Evolutionary conservation across 2,888 invertebrate species (phyloP), one percentile per base, ranked within the genome.

Genomic region (Lasioglossum lativentre): DNA sequence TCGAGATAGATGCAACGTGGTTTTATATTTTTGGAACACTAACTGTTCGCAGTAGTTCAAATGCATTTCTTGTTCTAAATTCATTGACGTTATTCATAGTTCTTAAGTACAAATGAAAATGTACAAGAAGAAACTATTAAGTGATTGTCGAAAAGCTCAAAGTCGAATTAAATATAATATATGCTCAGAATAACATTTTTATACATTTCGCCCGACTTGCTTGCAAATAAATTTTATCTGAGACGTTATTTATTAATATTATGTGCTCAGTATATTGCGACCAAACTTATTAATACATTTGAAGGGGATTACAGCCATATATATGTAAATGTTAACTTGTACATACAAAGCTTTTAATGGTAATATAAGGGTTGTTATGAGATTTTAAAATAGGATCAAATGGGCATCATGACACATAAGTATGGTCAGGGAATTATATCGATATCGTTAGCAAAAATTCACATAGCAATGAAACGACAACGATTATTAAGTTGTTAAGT

Each of bases 321-420:
- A n/a, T n/a, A n/a, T n/a, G n/a, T n/a, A n/a, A n/a, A n/a, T 45
- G 59, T 63, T 63, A 63, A 63, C 27, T 63, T 30, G 27, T 63
- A 12, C 12, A 30, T 63, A 63, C 0, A 63, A 12, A 63, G 27
- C 30, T 63, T n/a, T n/a, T n/a, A n/a, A n/a, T n/a, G n/a, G n/a
- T n/a, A n/a, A n/a, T n/a, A n/a, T n/a, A n/a, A n/a, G n/a, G n/a
- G n/a, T n/a, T 19, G 2, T 66, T 19, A 66, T 19, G 66, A 6
- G 19, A 66, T 3, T 34, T 34, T 66, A 0, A 19, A 34, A 66
- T 66, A 34, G 34, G 34, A 34, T 66, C 30, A 16, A 2, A 23
- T 66, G 8, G 19, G 34, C 27, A 63, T 34, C 34, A 66, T 34
- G 34, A 34, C 34, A 30, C 14, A 8, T 34, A 19, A 19, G 4